Conservation (phyloP, 1,140 invertebrate species). For the Pseudomyrmex flavicornis region DNA sequence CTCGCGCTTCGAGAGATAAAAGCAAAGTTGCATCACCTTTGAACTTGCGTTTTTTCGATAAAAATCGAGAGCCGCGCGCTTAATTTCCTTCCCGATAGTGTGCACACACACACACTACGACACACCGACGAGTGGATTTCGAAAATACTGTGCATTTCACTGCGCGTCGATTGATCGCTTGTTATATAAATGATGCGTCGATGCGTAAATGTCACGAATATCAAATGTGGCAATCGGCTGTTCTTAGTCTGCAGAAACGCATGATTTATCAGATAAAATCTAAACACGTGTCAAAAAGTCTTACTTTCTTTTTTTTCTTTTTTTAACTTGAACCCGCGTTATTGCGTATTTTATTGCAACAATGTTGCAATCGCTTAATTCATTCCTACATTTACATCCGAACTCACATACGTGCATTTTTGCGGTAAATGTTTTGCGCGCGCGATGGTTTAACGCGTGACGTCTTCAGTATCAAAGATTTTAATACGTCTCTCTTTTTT, state of each 20-base stretch:
- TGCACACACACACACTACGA: too few species aligned
- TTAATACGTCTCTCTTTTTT: not conserved
- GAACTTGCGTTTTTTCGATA: too few species aligned
- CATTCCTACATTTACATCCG: not conserved
- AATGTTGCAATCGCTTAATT: not conserved
- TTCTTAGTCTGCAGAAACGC: not conserved
- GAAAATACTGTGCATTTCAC: too few species aligned
- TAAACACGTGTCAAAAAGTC: not conserved
- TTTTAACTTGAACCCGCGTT: not conserved
- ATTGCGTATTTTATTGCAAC: not conserved
- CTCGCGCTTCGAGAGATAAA: too few species aligned
- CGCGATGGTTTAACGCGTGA: not conserved
- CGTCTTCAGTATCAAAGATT: too few species aligned
- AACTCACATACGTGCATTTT: not conserved
- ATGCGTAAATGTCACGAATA: constrained; percentile 1
- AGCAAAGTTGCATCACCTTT: too few species aligned
- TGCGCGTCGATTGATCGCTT: not conserved
- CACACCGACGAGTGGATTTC: too few species aligned
- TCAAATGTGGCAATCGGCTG: not conserved
- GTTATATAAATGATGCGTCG: constrained; percentile 19
- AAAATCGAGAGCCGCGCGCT: too few species aligned
- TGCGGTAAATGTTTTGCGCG: not conserved
- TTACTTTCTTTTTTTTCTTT: not conserved
- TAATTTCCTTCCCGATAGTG: too few species aligned
- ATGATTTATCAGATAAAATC: not conserved